A percentile compares a stretch with the other conserved stretches of the same genome.
Conservation (phyloP, 2,888 invertebrate genomes). For the Yponomeuta malinellus region DNA sequence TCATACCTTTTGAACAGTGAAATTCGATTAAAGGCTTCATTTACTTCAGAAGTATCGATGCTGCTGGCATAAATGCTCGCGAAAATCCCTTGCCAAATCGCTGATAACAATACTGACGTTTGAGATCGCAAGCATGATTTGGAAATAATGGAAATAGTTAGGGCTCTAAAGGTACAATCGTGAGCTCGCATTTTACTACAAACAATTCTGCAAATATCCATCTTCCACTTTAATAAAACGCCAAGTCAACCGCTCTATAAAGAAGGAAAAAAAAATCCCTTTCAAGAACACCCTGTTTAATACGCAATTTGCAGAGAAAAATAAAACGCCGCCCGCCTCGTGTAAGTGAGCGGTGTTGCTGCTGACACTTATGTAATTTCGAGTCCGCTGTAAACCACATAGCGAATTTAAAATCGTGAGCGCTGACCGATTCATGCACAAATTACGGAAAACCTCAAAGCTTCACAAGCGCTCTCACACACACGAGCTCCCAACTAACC, state of each 20-base stretch:
- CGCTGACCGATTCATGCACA: slow-evolving; percentile 27
- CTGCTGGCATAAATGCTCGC: too few species aligned
- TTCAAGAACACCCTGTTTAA: neutral
- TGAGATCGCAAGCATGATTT: too few species aligned
- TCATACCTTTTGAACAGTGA: too few species aligned
- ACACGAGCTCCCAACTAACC: neutral
- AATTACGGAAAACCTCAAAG: slow-evolving; percentile 67
- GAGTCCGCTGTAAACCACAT: neutral
- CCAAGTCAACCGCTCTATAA: too few species aligned
- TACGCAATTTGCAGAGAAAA: neutral
- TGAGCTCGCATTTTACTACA: neutral
- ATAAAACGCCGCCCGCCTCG: neutral
- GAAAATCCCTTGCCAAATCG: too few species aligned
- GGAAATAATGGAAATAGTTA: too few species aligned
- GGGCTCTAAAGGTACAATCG: too few species aligned
- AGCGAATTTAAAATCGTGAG: neutral
- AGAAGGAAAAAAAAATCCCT: neutral
- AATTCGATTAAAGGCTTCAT: too few species aligned
- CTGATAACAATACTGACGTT: too few species aligned
- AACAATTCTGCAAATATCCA: neutral
- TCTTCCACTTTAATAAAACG: neutral
- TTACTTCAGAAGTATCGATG: too few species aligned
- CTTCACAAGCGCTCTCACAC: slow-evolving; percentile 24
- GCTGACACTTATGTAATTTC: neutral
- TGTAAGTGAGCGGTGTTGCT: neutral